Conservation (phyloP, 1,140 invertebrate genomes). For the Neuroterus valhalla region DNA sequence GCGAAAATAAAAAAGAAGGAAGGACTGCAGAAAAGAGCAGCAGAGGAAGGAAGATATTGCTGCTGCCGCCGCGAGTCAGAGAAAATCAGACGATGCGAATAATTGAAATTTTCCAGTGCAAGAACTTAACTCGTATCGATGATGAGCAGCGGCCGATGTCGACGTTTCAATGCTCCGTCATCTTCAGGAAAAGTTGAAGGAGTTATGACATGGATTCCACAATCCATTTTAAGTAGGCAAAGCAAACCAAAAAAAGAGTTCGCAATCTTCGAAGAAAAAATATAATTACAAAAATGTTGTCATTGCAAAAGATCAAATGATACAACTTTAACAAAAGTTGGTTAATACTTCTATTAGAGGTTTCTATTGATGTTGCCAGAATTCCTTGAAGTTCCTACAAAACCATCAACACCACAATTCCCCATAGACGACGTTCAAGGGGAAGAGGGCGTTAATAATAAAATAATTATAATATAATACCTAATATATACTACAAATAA, state of each 20-base stretch:
- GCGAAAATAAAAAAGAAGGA: slow-evolving; percentile 43
- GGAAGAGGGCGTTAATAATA: too few relatives aligned
- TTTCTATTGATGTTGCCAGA: too few relatives aligned
- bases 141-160: slow-evolving; percentile 51
- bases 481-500: too few relatives aligned
- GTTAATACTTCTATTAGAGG: background rate
- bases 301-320: slow-evolving; percentile 22
- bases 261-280: slow-evolving; percentile 41
- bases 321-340: slow-evolving; percentile 45
- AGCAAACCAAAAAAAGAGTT: slow-evolving; percentile 33
- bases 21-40: slow-evolving; percentile 46
- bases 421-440: too few relatives aligned
- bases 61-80: slow-evolving; percentile 49
- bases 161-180: slow-evolving; percentile 45
- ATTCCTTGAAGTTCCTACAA: too few relatives aligned
- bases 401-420: too few relatives aligned
- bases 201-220: slow-evolving; percentile 40
- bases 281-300: slow-evolving; percentile 40
- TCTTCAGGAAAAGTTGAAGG: slow-evolving; percentile 48
- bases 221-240: slow-evolving; percentile 50
- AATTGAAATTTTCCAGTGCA: slow-evolving; percentile 69
- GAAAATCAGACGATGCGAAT: slow-evolving; percentile 65
- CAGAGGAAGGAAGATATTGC: slow-evolving; percentile 41
- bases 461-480: too few relatives aligned
- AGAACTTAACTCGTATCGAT: slow-evolving; percentile 59